A percentile compares a stretch with the other conserved stretches of the same genome.
Evolutionary conservation across 30 jellyfish, hydroid and myxozoan genomes (phyloP).

Genomic region (Aurelia coerulea): DNA sequence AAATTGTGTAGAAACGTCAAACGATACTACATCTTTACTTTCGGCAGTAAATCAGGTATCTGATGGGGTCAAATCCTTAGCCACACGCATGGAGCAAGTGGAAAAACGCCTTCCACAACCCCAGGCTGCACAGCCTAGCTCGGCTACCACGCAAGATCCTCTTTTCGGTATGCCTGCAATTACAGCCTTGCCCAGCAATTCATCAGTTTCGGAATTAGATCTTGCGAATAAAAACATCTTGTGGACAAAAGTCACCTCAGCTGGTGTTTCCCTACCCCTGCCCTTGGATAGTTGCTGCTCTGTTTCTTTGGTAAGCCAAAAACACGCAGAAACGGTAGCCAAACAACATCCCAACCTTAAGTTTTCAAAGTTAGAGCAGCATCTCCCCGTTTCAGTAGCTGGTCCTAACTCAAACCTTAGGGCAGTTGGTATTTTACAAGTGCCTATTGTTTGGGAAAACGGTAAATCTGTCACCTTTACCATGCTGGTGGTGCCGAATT

Average conservation of each 20-base stretch:
- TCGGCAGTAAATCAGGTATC: too few species aligned
- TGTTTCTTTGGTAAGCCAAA: conserved; percentile 37
- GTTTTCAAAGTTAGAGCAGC: conserved; percentile 42
- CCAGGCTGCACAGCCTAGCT: too few species aligned
- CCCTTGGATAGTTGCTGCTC: conserved; percentile 64
- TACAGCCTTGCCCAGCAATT: neutral
- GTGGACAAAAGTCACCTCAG: conserved; percentile 39
- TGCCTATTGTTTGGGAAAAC: too few species aligned
- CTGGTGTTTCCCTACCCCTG: conserved; percentile 28
- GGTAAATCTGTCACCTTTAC: too few species aligned
- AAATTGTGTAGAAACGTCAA: too few species aligned
- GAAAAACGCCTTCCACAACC: too few species aligned
- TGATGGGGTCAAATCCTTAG: too few species aligned
- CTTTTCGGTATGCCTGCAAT: too few species aligned
- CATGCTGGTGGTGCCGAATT: too few species aligned
- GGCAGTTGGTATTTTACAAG: conserved; percentile 40
- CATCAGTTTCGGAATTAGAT: conserved; percentile 17
- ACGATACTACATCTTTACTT: too few species aligned
- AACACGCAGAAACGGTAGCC: conserved; percentile 31
- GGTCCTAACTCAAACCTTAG: neutral
- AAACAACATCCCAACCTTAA: conserved; percentile 9
- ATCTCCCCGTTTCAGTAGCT: conserved; percentile 53
- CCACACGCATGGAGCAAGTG: too few species aligned
- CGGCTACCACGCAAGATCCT: too few species aligned
- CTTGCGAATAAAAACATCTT: conserved; percentile 20